Evolutionary conservation across 2,888 invertebrate genomes (phyloP).

Genomic region (Ceraclea dissimilis): DNA sequence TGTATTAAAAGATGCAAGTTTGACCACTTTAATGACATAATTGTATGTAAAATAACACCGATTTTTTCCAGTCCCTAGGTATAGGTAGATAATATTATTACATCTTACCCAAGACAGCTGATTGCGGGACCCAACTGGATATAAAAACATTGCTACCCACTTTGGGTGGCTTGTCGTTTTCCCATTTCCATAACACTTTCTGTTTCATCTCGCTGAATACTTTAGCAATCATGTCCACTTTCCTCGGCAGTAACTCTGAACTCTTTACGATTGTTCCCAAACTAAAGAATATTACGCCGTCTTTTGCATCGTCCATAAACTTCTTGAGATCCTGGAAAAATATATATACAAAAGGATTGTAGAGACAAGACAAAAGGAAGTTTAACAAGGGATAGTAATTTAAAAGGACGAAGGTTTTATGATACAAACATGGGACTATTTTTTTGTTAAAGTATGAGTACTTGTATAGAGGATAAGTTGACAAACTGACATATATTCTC

Average conservation of each 20-base stretch:
- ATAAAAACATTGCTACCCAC: slow-evolving; percentile 40
- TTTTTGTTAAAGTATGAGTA: not conserved
- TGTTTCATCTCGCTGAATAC: slow-evolving; percentile 41
- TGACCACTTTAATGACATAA: no score
- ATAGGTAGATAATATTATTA: no score
- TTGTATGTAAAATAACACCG: no score
- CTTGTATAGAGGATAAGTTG: not conserved
- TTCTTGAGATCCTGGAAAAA: slow-evolving; percentile 30
- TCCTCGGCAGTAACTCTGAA: slow-evolving; percentile 29
- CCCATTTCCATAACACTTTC: slow-evolving; percentile 48
- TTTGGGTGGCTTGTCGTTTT: slow-evolving; percentile 34
- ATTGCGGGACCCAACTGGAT: slow-evolving; percentile 48
- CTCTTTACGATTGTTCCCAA: slow-evolving; percentile 33
- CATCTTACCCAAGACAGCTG: slow-evolving; percentile 37
- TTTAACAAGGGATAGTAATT: not conserved
- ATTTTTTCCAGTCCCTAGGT: no score
- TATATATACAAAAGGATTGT: no score
- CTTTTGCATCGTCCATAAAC: slow-evolving; percentile 29
- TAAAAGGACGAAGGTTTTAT: not conserved
- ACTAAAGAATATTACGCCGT: slow-evolving; percentile 32
- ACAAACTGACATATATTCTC: no score
- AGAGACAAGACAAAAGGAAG: not conserved
- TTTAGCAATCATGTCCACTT: slow-evolving; percentile 30
- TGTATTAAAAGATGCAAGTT: no score
- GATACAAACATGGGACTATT: not conserved